A percentile compares a stretch with the other conserved stretches of the same genome.
Evolutionary conservation across 2,888 invertebrate genomes (phyloP).

Genomic region (Graphium colonna): DNA sequence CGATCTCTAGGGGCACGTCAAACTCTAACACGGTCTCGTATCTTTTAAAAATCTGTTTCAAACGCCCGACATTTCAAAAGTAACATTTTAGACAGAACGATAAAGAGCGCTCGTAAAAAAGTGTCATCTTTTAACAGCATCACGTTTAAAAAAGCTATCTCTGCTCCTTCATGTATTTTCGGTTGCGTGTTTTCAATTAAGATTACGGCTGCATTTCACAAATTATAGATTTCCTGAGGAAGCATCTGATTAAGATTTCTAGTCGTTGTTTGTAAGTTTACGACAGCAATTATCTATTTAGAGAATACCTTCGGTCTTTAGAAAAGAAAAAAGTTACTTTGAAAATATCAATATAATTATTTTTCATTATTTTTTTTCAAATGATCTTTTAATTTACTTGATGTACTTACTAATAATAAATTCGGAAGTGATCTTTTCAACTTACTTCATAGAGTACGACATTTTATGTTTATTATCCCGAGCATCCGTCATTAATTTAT

Average conservation of each 20-base stretch:
- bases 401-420: too few species aligned
- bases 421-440: too few species aligned
- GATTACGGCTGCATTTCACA: conserved; percentile 43
- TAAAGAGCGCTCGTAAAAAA: conserved; percentile 55
- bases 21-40: conserved; percentile 7
- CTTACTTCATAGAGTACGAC: too few species aligned
- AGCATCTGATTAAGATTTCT: conserved; percentile 54
- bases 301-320: neutral
- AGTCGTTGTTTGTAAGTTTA: conserved; percentile 39
- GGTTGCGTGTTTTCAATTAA: conserved; percentile 62
- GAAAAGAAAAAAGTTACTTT: neutral
- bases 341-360: neutral
- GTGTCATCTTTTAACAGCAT: conserved; percentile 66
- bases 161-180: conserved; percentile 26
- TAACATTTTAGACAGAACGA: conserved; percentile 40
- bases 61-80: conserved; percentile 42
- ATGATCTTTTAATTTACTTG: too few species aligned
- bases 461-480: too few species aligned
- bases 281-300: conserved; percentile 6
- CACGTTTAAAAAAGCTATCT: conserved; percentile 40
- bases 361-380: too few species aligned
- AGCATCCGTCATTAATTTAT: too few species aligned
- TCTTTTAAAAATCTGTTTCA: conserved; percentile 23
- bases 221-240: conserved; percentile 71
- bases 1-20: conserved; percentile 18